A percentile compares a stretch with the other conserved stretches of the same genome.
Evolutionary conservation across 2,797 vertebrate species (phyloP).

Genomic region (Manis crassicaudata): DNA sequence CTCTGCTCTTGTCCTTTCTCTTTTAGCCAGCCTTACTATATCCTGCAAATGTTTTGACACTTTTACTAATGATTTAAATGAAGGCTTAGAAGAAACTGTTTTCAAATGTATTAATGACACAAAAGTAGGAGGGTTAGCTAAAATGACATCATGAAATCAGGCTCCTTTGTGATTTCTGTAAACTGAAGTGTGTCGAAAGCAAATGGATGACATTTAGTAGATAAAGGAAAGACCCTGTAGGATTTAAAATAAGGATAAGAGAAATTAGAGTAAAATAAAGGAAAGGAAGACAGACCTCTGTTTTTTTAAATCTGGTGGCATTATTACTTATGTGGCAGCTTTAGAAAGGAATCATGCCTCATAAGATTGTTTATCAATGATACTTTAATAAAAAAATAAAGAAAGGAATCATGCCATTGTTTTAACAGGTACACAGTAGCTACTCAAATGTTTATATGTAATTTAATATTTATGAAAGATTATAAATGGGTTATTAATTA

Average conservation of each 20-base stretch:
- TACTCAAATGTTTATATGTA: not conserved
- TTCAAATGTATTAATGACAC: not conserved
- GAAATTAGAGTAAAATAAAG: not conserved
- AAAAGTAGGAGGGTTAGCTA: not conserved
- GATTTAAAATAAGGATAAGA: not conserved
- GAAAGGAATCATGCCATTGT: not conserved
- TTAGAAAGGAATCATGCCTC: not conserved
- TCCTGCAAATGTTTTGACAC: not conserved
- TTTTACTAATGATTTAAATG: not conserved
- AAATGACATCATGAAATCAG: not conserved
- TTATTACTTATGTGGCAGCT: not conserved
- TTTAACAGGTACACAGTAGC: not conserved
- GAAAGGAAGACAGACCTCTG: not conserved
- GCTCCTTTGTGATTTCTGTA: constrained; percentile 6
- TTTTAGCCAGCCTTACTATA: not conserved
- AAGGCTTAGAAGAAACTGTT: constrained; percentile 6
- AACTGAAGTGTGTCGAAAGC: not conserved
- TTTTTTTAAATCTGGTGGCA: not conserved
- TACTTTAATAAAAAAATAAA: not conserved
- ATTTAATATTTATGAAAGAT: constrained; percentile 4
- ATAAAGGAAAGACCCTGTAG: not conserved
- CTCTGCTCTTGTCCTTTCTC: not conserved
- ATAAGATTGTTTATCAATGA: too few relatives aligned
- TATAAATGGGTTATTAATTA: not conserved
- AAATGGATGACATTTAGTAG: constrained; percentile 13